phyloP scores from a whole-genome alignment of 2,797 vertebrate species.

The Borostomias antarcticus region DNA sequence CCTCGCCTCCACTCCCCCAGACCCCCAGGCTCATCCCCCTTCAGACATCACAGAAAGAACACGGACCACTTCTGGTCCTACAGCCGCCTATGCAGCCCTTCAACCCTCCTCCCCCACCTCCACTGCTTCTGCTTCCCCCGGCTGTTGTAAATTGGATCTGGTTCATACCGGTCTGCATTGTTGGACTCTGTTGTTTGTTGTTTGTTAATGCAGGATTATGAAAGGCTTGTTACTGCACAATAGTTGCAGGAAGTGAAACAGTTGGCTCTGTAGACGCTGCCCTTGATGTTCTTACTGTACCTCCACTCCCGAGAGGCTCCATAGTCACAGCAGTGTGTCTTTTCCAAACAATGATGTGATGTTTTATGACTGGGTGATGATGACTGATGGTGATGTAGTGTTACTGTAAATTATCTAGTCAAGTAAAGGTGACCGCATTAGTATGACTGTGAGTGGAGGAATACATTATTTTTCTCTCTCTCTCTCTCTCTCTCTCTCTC shows the following conservation, averaged over 20 bases:
- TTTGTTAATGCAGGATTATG: conserved; percentile 37
- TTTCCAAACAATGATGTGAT: no score
- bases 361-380: conserved; percentile 27
- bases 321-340: conserved; percentile 49
- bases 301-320: conserved; percentile 29
- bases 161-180: not conserved
- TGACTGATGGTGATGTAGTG: not conserved
- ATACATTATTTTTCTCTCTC: conserved; percentile 4
- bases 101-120: not conserved
- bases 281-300: conserved; percentile 24
- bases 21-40: conserved; percentile 13
- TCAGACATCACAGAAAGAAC: not conserved
- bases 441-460: conserved; percentile 15
- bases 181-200: conserved; percentile 14
- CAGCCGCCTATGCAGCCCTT: conserved; percentile 3
- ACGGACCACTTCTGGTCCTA: not conserved
- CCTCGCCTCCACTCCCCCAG: conserved; percentile 17
- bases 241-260: conserved; percentile 27
- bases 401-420: conserved; percentile 20
- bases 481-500: conserved; percentile 8
- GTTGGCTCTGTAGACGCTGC: conserved; percentile 3
- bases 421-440: conserved; percentile 31
- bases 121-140: not conserved
- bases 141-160: conserved; percentile 14
- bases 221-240: conserved; percentile 27